Base-by-base conservation (phyloP, 2,888 invertebrate genomes). In the Ariolimax columbianus region DNA sequence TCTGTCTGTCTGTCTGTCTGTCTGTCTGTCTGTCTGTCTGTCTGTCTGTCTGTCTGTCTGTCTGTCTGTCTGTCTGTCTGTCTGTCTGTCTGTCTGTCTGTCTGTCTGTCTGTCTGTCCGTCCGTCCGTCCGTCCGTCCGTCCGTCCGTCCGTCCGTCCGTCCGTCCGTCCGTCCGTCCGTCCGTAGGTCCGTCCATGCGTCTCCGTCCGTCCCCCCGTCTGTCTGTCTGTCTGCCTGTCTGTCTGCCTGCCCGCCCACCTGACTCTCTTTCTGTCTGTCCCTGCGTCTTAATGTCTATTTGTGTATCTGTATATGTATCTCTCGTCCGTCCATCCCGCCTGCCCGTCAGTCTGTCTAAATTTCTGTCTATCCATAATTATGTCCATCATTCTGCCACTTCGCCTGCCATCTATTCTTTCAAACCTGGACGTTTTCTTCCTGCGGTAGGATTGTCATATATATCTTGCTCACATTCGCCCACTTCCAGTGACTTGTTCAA, bases 171-270 rank as follows among this genome's bases (percentile, higher is more conserved):
- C 51, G 33, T 75, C 47, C 51, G 51, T 7, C 51, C 19, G 51
- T 75, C 47, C 9, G 33, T 75, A 17, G 38, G 51, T 75, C 51
- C 51, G 51, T 75, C 75, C n/a, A 26, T 47, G 51, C 33, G 55
- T 30, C 73, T 66, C 66, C 66, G 66, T 66, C 66, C 66, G 40
- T 40, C 63, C 40, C 40, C 19, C 38, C 40, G 43, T 78, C 78
- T 66, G 43, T 66, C 63, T 78, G 43, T 63, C 78, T 78, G n/a
- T 78, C 78, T 66, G 66, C 40, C 63, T 66, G 40, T 63, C n/a
- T 78, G 40, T 63, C 63, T 77, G 33, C 33, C 77, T 51, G 33
- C 17, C 77, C 55, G 33, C 17, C 77, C 26, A 33, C 14, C 77
- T 77, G 55, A 33, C 51, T 77, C 11, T 51, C 77, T 23, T 17